phyloP scores from a whole-genome alignment of 2,113 vertebrate genomes.

The Colossoma macropomum region DNA sequence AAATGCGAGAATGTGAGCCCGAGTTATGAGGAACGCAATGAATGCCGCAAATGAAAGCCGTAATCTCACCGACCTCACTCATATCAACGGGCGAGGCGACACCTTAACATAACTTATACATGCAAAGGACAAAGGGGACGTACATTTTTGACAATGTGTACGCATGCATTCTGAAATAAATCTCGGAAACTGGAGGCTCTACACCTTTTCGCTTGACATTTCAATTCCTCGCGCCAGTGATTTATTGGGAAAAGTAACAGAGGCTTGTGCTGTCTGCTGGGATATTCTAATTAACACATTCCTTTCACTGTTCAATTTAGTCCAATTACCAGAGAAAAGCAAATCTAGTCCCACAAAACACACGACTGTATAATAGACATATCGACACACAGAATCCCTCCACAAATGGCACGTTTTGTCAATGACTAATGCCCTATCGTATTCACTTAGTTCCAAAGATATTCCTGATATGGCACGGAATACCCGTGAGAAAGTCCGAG shows the following conservation, averaged over 20 bases:
- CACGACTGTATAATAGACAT: not conserved
- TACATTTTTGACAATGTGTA: no score
- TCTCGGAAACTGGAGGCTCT: not conserved
- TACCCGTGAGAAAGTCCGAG: constrained; percentile 48
- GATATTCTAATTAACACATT: constrained; percentile 20
- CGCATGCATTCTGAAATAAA: no score
- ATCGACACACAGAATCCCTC: not conserved
- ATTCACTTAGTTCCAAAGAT: constrained; percentile 46
- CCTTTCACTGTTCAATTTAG: not conserved
- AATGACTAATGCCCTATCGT: not conserved
- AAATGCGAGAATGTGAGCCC: not conserved
- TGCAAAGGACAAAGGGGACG: no score
- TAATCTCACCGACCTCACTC: not conserved
- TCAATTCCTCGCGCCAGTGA: not conserved
- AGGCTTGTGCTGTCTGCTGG: not conserved
- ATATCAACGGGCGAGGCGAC: no score
- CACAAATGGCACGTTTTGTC: constrained; percentile 6
- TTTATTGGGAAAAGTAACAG: not conserved
- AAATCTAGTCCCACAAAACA: not conserved
- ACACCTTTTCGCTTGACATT: not conserved
- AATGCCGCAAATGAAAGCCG: not conserved
- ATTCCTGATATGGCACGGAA: constrained; percentile 24
- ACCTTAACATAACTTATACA: no score
- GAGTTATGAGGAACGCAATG: not conserved
- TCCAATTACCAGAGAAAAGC: not conserved